A percentile compares a stretch with the other conserved stretches of the same genome.
Evolutionary conservation across 2,113 vertebrate species (phyloP).

Genomic region (Odocoileus hemionus): DNA sequence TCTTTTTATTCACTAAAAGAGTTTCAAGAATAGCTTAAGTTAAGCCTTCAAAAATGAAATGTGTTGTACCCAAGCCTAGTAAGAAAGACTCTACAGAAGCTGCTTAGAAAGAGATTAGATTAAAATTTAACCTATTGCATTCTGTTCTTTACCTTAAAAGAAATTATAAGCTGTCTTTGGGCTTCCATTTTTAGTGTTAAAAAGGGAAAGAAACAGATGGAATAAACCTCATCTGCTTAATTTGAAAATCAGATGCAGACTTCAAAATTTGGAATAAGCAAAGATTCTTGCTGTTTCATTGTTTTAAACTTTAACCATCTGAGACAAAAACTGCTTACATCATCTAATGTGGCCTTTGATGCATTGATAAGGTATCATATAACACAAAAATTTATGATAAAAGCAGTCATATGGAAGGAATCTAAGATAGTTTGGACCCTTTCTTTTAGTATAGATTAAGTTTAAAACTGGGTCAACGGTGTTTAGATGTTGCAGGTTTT

Average conservation of each 20-base stretch:
- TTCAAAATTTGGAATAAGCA: constrained; percentile 33
- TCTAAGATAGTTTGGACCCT: constrained; percentile 7
- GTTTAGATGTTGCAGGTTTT: constrained; percentile 31
- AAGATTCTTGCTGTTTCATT: constrained; percentile 30
- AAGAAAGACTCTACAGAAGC: constrained; percentile 26
- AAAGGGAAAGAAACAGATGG: constrained; percentile 20
- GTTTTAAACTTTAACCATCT: constrained; percentile 27
- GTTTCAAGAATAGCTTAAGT: neutral
- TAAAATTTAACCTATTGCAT: constrained; percentile 52
- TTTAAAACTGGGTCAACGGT: constrained; percentile 17
- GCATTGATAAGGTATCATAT: constrained; percentile 55
- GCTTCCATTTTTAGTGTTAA: constrained; percentile 41
- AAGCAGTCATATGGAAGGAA: constrained; percentile 62
- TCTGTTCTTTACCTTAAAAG: constrained; percentile 35
- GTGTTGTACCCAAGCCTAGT: neutral
- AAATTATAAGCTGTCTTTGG: constrained; percentile 24
- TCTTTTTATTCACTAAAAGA: constrained; percentile 30
- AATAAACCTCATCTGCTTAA: constrained; percentile 53
- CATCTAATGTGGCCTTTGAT: constrained; percentile 57
- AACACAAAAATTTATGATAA: constrained; percentile 53
- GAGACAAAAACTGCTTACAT: constrained; percentile 54
- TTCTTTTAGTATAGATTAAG: neutral
- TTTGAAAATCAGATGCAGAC: constrained; percentile 59
- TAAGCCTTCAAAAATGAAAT: constrained; percentile 42
- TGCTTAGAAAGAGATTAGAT: constrained; percentile 44